Percentiles rank a stretch among this genome's conserved stretches.
phyloP scores from a whole-genome alignment of 2,888 invertebrate genomes.

The Spodoptera exigua region DNA sequence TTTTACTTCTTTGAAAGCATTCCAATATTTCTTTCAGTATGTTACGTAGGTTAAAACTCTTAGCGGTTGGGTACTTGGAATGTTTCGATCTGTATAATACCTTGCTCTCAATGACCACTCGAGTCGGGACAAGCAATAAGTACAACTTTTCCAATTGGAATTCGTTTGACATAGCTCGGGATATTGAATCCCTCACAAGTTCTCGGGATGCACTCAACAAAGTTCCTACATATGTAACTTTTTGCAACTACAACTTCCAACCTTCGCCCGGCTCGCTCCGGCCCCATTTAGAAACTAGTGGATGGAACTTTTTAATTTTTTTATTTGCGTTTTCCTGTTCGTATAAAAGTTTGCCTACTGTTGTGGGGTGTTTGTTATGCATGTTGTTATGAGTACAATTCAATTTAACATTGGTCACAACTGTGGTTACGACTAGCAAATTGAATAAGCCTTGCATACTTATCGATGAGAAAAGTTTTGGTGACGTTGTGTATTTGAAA shows the following conservation, averaged over 20 bases:
- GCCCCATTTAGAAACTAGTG: slow-evolving; percentile 31
- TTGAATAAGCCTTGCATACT: too few species aligned
- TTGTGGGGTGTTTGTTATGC: too few species aligned
- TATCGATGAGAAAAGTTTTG: too few species aligned
- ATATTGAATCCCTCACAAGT: slow-evolving; percentile 57
- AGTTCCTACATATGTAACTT: slow-evolving; percentile 49
- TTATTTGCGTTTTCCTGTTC: slow-evolving; percentile 19
- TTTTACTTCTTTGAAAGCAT: slow-evolving; percentile 37
- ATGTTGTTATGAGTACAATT: too few species aligned
- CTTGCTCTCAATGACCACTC: slow-evolving; percentile 34
- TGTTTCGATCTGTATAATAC: slow-evolving; percentile 18
- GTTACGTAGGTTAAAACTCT: not conserved
- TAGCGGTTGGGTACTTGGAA: not conserved
- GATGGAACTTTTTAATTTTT: slow-evolving; percentile 14
- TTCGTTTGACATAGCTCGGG: slow-evolving; percentile 55
- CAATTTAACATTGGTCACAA: too few species aligned
- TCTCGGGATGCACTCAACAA: slow-evolving; percentile 26
- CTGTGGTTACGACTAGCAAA: too few species aligned
- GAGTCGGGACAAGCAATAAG: slow-evolving; percentile 44
- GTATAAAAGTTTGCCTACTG: too few species aligned
- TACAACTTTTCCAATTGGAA: slow-evolving; percentile 68
- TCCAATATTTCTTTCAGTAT: slow-evolving; percentile 19
- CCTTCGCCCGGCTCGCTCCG: slow-evolving; percentile 3
- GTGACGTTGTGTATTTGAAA: too few species aligned
- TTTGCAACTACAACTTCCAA: slow-evolving; percentile 25